Base-by-base conservation (phyloP, 2,797 vertebrate species). In the Melanotaenia trifasciata region DNA sequence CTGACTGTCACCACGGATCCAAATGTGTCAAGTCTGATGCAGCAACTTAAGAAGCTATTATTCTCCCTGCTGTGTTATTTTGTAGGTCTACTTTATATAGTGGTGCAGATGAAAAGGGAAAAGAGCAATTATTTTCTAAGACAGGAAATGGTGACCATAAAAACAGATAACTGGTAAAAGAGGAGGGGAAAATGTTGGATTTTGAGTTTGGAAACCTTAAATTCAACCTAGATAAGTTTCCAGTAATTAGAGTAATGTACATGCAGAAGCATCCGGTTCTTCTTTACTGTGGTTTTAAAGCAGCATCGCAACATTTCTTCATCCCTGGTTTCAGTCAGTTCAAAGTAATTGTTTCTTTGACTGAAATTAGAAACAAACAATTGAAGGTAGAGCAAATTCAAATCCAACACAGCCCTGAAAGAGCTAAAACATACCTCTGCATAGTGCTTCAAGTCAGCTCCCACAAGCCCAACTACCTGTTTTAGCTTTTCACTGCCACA, bases 1-100 rank as follows among this genome's bases (percentile, higher is more conserved):
- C 61, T 13, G 24, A 59, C 67, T 76, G 85, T 80, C 54, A 56
- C 30, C 60, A 8, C 58, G 47, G 40, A 78, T 73, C 75, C 62
- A 20, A 70, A 59, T 36, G 35, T 12, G 35, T 12, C 35, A 12
- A 43, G 40, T 43, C 40, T 43, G 40, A 43, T 1, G 40, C 14
- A 43, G 40, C 40, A 43, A 13, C 40, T 16, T 43, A 18, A 43
- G 40, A 18, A 43, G 18, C 40, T 10, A 33, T 20, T 20, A 12
- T 22, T 8, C 53, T 51, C 32, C 24, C 35, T 36, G 24, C 36
- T 63, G 43, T 20, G 2, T 58, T 63, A 2, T 53, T 57, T 47
- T 53, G 6, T 18, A 38, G 13, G 24, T 45, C 22, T 57, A 8
- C 47, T 70, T 36, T 0, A 20, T 45, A 54, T 65, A 20, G 33